Base-by-base conservation (phyloP, 37 sponge, comb jelly and placozoan genomes). In the Diacarnus erythraeanus region DNA sequence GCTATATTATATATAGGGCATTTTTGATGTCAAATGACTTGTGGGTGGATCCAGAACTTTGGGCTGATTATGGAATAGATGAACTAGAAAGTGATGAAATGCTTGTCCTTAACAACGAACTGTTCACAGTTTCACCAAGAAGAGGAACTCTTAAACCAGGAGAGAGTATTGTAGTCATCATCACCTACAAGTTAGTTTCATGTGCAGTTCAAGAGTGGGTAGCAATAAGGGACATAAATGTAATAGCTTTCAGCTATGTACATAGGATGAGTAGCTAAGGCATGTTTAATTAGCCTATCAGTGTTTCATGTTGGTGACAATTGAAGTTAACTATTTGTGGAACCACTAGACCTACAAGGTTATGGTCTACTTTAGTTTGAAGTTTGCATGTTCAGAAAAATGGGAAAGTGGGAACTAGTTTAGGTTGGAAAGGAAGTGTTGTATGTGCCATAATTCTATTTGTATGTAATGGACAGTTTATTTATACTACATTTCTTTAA, bases 1-100 rank as follows among this genome's bases (percentile, higher is more conserved):
- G n/a, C n/a, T n/a, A n/a, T n/a, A n/a, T n/a, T n/a, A n/a, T 6
- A 9, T 60, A 33, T 58, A 88, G 92, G 90, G 95, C 85, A 0
- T 97, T 94, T 86, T 90, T 89, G 80, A 91, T 95, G 68, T 96
- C 99, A 31, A 83, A 65, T 41, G 99, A 98, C 57, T 72, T 98
- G 80, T 83, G 87, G 64, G 80, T 98, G 40, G 99, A 98, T 74
- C 94, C 96, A 67, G 99, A 93, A 56, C 93, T 87, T 66, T 98
- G 99, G 99, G 96, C 99, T 20, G 90, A 98, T 34, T 88, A 82
- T 36, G 94, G 86, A 17, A 58, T 92, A 79, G 88, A 95, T 59
- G 85, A 79, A 25, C 69, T 76, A 27, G 97, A 93, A 69, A 71
- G 58, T 23, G 89, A 91, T 44, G 94, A 98, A 60, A 71, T 84